Evolutionary conservation across 1,140 invertebrate species (phyloP).

Genomic region (Bombus pyrosoma): DNA sequence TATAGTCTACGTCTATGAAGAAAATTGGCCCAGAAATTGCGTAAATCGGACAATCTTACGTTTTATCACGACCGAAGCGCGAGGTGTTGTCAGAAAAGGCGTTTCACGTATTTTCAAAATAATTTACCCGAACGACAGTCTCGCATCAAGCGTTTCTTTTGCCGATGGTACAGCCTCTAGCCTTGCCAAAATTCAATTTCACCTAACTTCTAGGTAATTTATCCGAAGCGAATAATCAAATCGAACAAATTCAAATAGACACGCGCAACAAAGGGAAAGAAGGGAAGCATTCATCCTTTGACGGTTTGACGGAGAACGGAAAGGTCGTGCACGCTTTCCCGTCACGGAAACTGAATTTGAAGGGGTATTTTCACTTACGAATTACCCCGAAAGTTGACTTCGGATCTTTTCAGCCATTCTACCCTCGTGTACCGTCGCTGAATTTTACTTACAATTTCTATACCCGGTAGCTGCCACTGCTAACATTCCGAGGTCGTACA

Average conservation of each 20-base stretch:
- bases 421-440: slow-evolving; percentile 50
- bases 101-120: no score
- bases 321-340: neutral
- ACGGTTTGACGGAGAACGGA: slow-evolving; percentile 11
- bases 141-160: no score
- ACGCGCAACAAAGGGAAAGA: neutral
- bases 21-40: no score
- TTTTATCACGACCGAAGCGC: neutral
- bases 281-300: neutral
- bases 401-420: slow-evolving; percentile 47
- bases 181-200: neutral
- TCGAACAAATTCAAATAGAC: neutral
- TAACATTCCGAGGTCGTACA: slow-evolving; percentile 47
- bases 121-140: no score
- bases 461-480: slow-evolving; percentile 8
- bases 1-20: no score
- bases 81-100: no score
- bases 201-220: neutral
- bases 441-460: slow-evolving; percentile 54
- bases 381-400: slow-evolving; percentile 45
- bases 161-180: neutral
- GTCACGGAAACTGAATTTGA: slow-evolving; percentile 47
- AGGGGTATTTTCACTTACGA: slow-evolving; percentile 49
- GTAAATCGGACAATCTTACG: neutral
- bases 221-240: neutral